These are phyloP conservation scores for Polietes domitor DNA, from an alignment of 2,888 invertebrate genomes.

Conservation along the genomic window DNA sequence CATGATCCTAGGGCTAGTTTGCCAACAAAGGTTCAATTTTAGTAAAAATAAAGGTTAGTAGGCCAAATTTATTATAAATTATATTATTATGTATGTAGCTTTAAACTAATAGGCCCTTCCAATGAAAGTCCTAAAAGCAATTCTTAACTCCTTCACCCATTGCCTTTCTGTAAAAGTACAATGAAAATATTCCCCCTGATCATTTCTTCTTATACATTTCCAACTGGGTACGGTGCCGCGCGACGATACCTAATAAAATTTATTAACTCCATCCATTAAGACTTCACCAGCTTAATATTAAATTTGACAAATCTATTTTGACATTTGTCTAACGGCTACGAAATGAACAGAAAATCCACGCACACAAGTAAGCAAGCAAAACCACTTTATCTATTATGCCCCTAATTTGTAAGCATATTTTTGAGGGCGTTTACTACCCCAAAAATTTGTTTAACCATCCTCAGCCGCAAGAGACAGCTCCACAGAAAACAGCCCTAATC, in stretches of 20 bases:
- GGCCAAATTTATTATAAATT: too few relatives aligned
- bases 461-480: neutral
- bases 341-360: constrained; percentile 25
- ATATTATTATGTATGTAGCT: too few relatives aligned
- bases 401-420: constrained; percentile 55
- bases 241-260: neutral
- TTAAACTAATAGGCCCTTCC: too few relatives aligned
- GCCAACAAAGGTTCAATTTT: too few relatives aligned
- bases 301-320: constrained; percentile 77
- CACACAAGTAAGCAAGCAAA: constrained; percentile 38
- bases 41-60: too few relatives aligned
- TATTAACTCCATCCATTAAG: constrained; percentile 34
- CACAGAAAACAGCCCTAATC: neutral
- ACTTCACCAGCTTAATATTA: constrained; percentile 69
- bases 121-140: too few relatives aligned
- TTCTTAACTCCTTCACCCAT: too few relatives aligned
- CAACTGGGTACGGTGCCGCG: constrained; percentile 8
- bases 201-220: neutral
- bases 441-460: neutral
- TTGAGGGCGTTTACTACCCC: constrained; percentile 47
- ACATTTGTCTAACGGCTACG: constrained; percentile 66
- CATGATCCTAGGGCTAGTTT: too few relatives aligned
- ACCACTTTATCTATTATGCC: constrained; percentile 54
- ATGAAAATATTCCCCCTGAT: too few relatives aligned
- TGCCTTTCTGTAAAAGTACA: too few relatives aligned